Evolutionary conservation across 2,888 invertebrate species (phyloP).

Genomic region (Noctua fimbriata): DNA sequence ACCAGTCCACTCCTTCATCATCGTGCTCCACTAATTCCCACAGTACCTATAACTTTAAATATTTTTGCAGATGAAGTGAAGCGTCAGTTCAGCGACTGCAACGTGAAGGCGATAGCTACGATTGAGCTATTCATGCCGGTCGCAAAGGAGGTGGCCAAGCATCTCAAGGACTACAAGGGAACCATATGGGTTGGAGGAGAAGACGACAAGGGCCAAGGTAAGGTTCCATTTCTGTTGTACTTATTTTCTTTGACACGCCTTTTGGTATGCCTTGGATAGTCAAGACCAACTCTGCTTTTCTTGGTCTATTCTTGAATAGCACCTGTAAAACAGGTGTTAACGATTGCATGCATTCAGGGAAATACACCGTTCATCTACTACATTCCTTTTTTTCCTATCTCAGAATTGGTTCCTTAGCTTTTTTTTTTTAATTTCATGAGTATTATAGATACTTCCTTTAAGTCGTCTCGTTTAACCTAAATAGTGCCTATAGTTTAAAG

Average conservation of each 20-base stretch:
- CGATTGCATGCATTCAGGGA: neutral
- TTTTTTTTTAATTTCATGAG: neutral
- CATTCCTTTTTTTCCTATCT: neutral
- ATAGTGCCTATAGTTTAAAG: neutral
- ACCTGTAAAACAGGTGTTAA: neutral
- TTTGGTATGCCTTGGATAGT: no score
- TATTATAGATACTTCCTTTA: neutral
- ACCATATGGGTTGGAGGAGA: conserved; percentile 92
- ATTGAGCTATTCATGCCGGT: conserved; percentile 91
- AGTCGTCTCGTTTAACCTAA: neutral
- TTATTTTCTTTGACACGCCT: neutral
- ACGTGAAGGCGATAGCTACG: conserved; percentile 91
- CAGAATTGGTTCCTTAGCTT: neutral
- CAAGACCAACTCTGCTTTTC: neutral
- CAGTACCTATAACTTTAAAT: neutral
- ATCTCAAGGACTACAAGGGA: conserved; percentile 90
- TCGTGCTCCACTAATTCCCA: neutral
- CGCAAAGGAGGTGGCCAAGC: conserved; percentile 89
- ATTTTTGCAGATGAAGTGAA: conserved; percentile 90
- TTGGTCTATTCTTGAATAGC: neutral
- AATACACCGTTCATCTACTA: neutral
- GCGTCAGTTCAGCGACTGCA: conserved; percentile 91
- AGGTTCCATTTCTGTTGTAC: neutral
- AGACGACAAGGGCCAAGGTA: conserved; percentile 86
- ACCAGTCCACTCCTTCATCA: neutral